Base-by-base conservation (phyloP, 2,113 vertebrate species). In the Oxygymnocypris stewartii region DNA sequence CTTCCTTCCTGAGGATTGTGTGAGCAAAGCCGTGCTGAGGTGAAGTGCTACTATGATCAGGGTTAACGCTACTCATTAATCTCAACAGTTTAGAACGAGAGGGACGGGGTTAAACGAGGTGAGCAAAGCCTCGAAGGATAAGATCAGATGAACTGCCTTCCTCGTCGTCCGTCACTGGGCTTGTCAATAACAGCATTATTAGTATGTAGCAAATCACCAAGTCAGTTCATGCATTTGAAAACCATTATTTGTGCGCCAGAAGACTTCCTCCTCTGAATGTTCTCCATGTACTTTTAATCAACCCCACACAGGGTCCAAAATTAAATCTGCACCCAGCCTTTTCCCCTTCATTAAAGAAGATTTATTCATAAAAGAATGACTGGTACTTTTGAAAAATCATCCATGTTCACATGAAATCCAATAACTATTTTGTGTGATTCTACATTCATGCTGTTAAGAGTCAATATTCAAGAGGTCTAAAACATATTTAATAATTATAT, bases 61-160 rank as follows among this genome's bases (percentile, higher is more conserved):
- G 54, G 78, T 79, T 14, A 35, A 59, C 28, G 2, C 11, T 23
- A 42, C 35, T 37, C 13, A 63, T 63, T 80, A 13, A 80, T 61
- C 78, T 61, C 37, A 37, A 63, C 57, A 14, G 59, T 61, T 79
- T n/a, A 14, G 6, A 25, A 61, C 0, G 11, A 40, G 9, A 59
- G 51, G 51, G 23, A 79, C 10, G 37, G 77, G 77, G 51, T 14
- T 6, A 59, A 1, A 3, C 1, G 35, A 54, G 76, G 76, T 79
- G 51, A 79, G 47, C 77, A 59, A 59, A 79, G 51, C 51, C 37
- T 79, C 2, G 5, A 6, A 31, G 6, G 51, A 59, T 59, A 23
- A 79, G 16, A 79, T 79, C 49, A 6, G 76, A 79, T 57, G 37
- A 79, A 57, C 54, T 31, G 47, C 28, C 75, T 78, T 54, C 47